These are phyloP conservation scores for Lipophrys pholis DNA, from an alignment of 2,113 vertebrate genomes.

Conservation along the genomic window DNA sequence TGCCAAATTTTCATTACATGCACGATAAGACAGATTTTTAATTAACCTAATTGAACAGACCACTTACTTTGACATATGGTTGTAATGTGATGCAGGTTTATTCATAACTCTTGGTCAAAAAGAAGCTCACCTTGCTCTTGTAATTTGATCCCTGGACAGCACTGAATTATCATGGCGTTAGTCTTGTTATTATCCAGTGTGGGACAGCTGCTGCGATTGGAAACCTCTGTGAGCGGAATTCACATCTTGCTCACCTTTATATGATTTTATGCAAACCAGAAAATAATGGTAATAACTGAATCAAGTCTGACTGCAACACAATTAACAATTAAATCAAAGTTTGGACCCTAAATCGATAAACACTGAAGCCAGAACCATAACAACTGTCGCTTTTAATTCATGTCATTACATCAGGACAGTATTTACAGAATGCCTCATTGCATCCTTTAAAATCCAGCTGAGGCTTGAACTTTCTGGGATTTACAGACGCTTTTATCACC, in stretches of 20 bases:
- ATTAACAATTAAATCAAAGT: conserved; percentile 45
- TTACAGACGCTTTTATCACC: conserved; percentile 18
- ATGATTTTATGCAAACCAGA: conserved; percentile 45
- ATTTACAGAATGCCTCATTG: no score
- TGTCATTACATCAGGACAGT: conserved; percentile 19
- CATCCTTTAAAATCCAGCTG: no score
- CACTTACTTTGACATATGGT: conserved; percentile 4
- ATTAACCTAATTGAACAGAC: conserved; percentile 4
- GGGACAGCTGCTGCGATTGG: conserved; percentile 36
- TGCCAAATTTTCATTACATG: background rate
- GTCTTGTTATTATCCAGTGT: conserved; percentile 41
- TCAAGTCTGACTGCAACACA: conserved; percentile 29
- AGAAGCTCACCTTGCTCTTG: conserved; percentile 10
- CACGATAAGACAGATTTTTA: background rate
- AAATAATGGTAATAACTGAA: conserved; percentile 52
- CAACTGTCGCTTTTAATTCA: conserved; percentile 47
- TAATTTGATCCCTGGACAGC: conserved; percentile 29
- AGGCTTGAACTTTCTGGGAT: background rate
- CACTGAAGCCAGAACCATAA: conserved; percentile 48
- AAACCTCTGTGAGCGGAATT: conserved; percentile 55
- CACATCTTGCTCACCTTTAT: conserved; percentile 46
- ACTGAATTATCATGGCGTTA: conserved; percentile 19
- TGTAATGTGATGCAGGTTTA: background rate
- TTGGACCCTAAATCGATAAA: conserved; percentile 51
- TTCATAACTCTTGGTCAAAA: conserved; percentile 4